These are phyloP conservation scores for Lutjanus argentimaculatus DNA, from an alignment of 2,797 vertebrate genomes.

Conservation along the genomic window DNA sequence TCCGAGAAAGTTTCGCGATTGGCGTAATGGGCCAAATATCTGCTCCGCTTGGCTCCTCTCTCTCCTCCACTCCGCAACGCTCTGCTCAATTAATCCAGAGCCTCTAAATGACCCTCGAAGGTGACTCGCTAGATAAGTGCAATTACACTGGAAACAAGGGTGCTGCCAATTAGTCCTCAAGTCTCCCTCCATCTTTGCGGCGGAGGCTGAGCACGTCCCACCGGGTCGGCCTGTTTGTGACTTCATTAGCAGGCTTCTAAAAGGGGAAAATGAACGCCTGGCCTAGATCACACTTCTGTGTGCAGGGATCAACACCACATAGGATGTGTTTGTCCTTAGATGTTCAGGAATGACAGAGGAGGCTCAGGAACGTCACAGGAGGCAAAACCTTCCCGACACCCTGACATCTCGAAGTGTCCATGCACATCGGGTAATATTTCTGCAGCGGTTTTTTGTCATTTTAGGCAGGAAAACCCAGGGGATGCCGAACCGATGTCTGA, in stretches of 20 bases:
- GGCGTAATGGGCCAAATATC: conserved; percentile 85
- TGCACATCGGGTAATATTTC: neutral
- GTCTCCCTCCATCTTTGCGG: conserved; percentile 78
- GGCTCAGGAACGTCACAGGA: neutral
- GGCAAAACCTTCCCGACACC: conserved; percentile 20
- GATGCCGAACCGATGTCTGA: conserved; percentile 24
- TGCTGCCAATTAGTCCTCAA: conserved; percentile 87
- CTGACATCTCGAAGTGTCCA: neutral
- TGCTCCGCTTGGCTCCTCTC: conserved; percentile 68
- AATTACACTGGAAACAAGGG: conserved; percentile 88
- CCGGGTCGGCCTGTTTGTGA: conserved; percentile 84
- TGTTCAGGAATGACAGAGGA: conserved; percentile 50
- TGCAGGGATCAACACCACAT: conserved; percentile 56
- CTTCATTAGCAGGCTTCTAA: conserved; percentile 87
- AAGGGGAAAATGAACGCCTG: conserved; percentile 83
- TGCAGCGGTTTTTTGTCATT: conserved; percentile 29
- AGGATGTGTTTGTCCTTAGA: conserved; percentile 61
- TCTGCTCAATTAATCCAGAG: conserved; percentile 88
- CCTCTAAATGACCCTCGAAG: conserved; percentile 89
- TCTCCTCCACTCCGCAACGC: conserved; percentile 62
- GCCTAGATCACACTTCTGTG: conserved; percentile 75
- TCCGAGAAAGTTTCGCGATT: conserved; percentile 77
- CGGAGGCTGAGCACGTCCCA: conserved; percentile 78
- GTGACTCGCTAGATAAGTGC: conserved; percentile 89
- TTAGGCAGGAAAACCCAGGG: conserved; percentile 15